Conservation (phyloP, 2,113 vertebrate species). For the Callopanchax toddi region DNA sequence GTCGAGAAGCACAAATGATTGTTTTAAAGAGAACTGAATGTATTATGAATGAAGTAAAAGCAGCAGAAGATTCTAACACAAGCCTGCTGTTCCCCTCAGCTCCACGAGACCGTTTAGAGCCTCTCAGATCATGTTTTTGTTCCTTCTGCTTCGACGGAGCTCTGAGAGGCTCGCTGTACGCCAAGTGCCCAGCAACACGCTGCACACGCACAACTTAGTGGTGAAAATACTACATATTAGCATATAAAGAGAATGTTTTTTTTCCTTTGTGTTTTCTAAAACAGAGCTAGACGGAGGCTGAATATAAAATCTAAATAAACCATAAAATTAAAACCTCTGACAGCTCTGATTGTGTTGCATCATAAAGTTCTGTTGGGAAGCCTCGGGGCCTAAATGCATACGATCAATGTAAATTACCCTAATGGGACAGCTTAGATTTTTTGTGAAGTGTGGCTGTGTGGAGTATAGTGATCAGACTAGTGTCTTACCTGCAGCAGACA, state of each 20-base stretch:
- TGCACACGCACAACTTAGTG: neutral
- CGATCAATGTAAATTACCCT: neutral
- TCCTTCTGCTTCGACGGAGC: neutral
- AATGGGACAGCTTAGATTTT: neutral
- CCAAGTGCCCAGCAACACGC: neutral
- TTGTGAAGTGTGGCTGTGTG: neutral
- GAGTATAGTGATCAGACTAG: neutral
- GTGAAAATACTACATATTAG: slow-evolving; percentile 2
- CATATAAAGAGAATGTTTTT: neutral
- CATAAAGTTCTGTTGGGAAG: neutral
- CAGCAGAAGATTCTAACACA: neutral
- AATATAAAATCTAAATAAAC: neutral
- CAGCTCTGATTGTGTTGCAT: neutral
- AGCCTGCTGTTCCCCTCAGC: neutral
- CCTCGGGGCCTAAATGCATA: neutral
- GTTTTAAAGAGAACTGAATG: neutral
- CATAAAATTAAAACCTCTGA: neutral
- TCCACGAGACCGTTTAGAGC: neutral
- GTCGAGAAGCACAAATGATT: neutral
- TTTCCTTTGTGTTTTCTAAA: neutral
- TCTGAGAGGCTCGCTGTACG: neutral
- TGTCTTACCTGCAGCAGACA: neutral
- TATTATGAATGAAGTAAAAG: slow-evolving; percentile 3
- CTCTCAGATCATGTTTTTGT: slow-evolving; percentile 1
- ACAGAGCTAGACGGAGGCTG: slow-evolving; percentile 3